phyloP scores from a whole-genome alignment of 2,888 invertebrate species.

The Melanostoma mellinum region DNA sequence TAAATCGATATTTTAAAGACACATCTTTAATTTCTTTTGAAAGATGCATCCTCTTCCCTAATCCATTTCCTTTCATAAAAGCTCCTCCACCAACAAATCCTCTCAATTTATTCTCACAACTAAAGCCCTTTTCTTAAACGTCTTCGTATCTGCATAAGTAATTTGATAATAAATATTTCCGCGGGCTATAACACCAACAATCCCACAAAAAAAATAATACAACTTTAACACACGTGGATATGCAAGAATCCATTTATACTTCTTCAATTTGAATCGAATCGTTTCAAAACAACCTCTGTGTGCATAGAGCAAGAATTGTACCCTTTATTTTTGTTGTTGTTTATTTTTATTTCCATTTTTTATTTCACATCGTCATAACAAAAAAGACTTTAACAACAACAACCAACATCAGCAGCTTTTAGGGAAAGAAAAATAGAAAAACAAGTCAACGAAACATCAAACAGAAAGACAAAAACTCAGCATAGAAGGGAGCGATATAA shows the following conservation, averaged over 20 bases:
- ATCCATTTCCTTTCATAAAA: not conserved
- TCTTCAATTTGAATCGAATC: slow-evolving; percentile 8
- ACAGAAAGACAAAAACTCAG: slow-evolving; percentile 7
- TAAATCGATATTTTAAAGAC: too few relatives aligned
- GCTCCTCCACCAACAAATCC: slow-evolving; percentile 46
- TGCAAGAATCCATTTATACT: not conserved
- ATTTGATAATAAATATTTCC: slow-evolving; percentile 52
- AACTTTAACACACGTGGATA: slow-evolving; percentile 35
- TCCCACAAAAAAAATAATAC: slow-evolving; percentile 22
- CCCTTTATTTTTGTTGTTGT: slow-evolving; percentile 1
- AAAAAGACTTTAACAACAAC: slow-evolving; percentile 35
- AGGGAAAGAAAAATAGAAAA: slow-evolving; percentile 12
- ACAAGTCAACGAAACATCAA: slow-evolving; percentile 18
- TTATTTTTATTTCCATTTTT: slow-evolving; percentile 32
- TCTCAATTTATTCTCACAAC: slow-evolving; percentile 18
- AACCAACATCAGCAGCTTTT: slow-evolving; percentile 14
- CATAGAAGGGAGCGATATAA: slow-evolving; percentile 38
- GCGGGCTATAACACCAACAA: not conserved
- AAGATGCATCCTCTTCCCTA: too few relatives aligned
- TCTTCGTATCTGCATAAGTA: slow-evolving; percentile 13
- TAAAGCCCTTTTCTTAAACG: not conserved
- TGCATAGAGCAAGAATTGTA: slow-evolving; percentile 19
- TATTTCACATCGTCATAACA: slow-evolving; percentile 40
- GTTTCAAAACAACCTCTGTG: slow-evolving; percentile 8
- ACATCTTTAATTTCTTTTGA: too few relatives aligned